Evolutionary conservation across 2,888 invertebrate genomes (phyloP), one percentile per base, ranked within the genome.

Genomic region (Blera fallax): DNA sequence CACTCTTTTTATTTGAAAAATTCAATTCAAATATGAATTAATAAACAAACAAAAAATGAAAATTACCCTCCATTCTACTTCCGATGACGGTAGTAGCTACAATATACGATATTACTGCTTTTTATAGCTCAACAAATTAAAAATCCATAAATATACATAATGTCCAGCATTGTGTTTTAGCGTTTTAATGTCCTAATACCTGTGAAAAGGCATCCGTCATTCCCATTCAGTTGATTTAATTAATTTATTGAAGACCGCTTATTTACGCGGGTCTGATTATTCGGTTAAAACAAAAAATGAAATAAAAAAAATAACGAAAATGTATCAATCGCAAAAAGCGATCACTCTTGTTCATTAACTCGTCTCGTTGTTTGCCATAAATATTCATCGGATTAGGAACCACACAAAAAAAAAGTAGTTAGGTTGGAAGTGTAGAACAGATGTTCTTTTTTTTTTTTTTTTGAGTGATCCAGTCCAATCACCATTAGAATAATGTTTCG

Each of bases 181-280:
- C 40, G 29, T 60, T 43, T 82, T 83, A 24, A 69, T 54, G 73
- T 73, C 40, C 45, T 48, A 34, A 43, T 52, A 62, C 72, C 78
- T 78, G 78, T 77, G 77, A 77, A 77, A 43, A 65, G 52, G 52
- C 54, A 77, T 77, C 72, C 48, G 77, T 78, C 70, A 60, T 58
- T 67, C 37, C 3, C 70, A 60, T 58, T 73, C 37, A 40, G 8
- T 29, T 40, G 56, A 24, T 67, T 82, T 78, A 78, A 72, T 78
- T 78, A 67, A 78, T 73, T 73, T 56, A 52, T 73, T 62, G 43
- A 72, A 37, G 56, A 40, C 64, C 37, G 40, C 37, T 77, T 52
- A 52, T 65, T 50, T 64, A 40, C 62, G 60, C 40, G 34, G n/a
- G 56, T 50, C 29, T 48, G 27, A 45, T 69, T 50, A 50, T 62